Percentiles rank a stretch among this genome's conserved stretches.
Conservation (phyloP, 2,113 vertebrate genomes). For the Cochlearius cochlearius region DNA sequence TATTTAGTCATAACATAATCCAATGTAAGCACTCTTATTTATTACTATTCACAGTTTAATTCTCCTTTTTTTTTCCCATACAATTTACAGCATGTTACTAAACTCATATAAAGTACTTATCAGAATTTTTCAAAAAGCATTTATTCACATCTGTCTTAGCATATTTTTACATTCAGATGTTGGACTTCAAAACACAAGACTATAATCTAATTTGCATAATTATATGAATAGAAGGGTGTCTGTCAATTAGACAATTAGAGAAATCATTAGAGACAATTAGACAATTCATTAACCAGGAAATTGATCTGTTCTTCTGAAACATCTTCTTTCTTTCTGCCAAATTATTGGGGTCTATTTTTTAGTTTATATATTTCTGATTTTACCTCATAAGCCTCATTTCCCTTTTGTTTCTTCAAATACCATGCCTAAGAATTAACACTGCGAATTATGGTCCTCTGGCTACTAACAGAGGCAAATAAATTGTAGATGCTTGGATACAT, state of each 20-base stretch:
- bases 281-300: background rate
- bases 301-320: background rate
- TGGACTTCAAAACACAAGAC: background rate
- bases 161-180: background rate
- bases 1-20: constrained; percentile 22
- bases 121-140: background rate
- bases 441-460: background rate
- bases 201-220: background rate
- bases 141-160: background rate
- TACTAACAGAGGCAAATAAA: background rate
- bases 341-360: background rate
- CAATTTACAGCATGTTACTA: background rate
- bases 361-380: background rate
- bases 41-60: constrained; percentile 34
- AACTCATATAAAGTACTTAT: background rate
- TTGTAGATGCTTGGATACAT: background rate
- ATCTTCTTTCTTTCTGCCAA: background rate
- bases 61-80: background rate
- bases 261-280: background rate
- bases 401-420: background rate
- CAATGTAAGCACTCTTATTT: constrained; percentile 4
- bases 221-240: background rate
- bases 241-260: background rate
- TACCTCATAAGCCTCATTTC: background rate
- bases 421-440: background rate